Base-by-base conservation (phyloP, 2,888 invertebrate genomes). In the Eulithis prunata region DNA sequence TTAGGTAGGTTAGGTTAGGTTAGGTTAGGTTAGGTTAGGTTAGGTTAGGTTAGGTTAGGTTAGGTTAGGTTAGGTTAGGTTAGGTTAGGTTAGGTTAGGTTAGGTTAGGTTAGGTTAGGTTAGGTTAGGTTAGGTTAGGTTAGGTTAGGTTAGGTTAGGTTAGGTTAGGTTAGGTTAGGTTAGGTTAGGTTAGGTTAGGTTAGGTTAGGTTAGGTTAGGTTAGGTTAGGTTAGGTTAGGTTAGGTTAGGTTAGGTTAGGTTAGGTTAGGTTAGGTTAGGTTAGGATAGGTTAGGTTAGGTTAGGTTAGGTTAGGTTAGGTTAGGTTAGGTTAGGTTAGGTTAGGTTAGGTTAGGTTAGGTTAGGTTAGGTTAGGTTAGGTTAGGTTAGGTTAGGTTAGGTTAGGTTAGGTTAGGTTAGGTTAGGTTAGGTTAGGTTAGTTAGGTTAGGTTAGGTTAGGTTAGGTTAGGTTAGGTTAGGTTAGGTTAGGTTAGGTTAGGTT, bases 1-100 rank as follows among this genome's bases (percentile, higher is more conserved):
- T n/a, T n/a, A n/a, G n/a, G n/a, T 64, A 58, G 64, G 64, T 64
- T 64, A 54, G 64, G 64, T 64, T 54, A 54, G 64, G 62, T 62
- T 62, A 62, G 62, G 62, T 62, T 62, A 54, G 58, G 64, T 43
- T 43, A 43, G 43, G 43, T 43, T 43, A 43, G 43, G 43, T 43
- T 43, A 43, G 43, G 43, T 43, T 43, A 43, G 43, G 43, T 43
- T 43, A 7, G n/a, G n/a, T n/a, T n/a, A n/a, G n/a, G n/a, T n/a
- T n/a, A n/a, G n/a, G 43, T 4, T 43, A 43, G 43, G 43, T 43
- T 43, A 43, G 43, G 43, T 43, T 38, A 38, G 38, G 38, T 38
- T 38, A 38, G 38, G 38, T 38, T 38, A 38, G 38, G 38, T 38
- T 38, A 38, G 38, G 38, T 4, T 43, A 43, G 43, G 43, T 43